These are phyloP conservation scores for Chaetodon auriga DNA, from an alignment of 2,113 vertebrate species.

Conservation along the genomic window DNA sequence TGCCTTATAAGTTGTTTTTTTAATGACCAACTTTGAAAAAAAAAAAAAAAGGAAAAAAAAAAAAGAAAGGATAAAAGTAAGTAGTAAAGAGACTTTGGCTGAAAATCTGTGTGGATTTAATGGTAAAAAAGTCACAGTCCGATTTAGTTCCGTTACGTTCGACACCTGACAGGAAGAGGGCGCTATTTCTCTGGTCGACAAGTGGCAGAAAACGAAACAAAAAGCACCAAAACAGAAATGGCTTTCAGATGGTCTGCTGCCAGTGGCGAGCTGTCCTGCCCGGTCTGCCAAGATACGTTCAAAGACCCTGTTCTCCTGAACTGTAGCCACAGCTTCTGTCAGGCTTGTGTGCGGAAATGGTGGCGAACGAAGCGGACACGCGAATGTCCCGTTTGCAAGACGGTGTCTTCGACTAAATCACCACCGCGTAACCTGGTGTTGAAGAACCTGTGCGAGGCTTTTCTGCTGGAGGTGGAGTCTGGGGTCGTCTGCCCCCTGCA, in stretches of 20 bases:
- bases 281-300: constrained; percentile 4
- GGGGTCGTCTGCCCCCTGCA: background rate
- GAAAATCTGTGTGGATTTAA: too few relatives aligned
- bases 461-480: background rate
- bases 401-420: fast-evolving
- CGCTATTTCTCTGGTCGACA: background rate
- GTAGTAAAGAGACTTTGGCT: too few relatives aligned
- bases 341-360: background rate
- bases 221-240: background rate
- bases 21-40: too few relatives aligned
- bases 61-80: too few relatives aligned
- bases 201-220: background rate
- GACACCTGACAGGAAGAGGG: background rate
- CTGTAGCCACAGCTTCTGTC: constrained; percentile 38
- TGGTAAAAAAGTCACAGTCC: too few relatives aligned
- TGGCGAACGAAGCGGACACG: fast-evolving
- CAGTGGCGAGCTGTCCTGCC: background rate
- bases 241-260: too few relatives aligned
- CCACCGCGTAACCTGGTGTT: background rate
- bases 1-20: too few relatives aligned
- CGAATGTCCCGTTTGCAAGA: background rate
- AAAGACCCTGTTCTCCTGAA: background rate
- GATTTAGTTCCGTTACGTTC: too few relatives aligned
- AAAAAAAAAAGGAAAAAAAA: too few relatives aligned
- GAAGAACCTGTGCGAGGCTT: background rate